These are phyloP conservation scores for Drosophila simulans DNA, from an alignment of 1,140 invertebrate species.

Conservation along the genomic window DNA sequence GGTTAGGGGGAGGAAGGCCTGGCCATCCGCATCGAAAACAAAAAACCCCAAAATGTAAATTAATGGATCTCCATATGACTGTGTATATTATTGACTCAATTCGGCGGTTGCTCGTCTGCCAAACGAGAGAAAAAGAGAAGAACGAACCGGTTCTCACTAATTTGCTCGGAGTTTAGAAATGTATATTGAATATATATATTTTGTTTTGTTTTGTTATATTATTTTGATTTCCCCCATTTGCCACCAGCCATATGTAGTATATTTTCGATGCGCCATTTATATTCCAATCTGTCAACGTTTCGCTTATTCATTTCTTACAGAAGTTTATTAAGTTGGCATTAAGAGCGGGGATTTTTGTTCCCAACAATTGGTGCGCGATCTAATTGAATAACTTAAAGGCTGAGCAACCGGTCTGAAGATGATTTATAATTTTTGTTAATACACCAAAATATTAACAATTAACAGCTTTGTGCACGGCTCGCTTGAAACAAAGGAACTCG, in stretches of 20 bases:
- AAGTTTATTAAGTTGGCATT: constrained; percentile 21
- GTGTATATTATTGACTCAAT: constrained; percentile 34
- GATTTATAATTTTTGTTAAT: constrained; percentile 6
- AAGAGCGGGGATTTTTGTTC: constrained; percentile 32
- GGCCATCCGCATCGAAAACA: constrained; percentile 43
- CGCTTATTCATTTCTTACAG: constrained; percentile 35
- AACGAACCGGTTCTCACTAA: constrained; percentile 69
- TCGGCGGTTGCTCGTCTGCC: constrained; percentile 18
- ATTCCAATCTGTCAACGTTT: constrained; percentile 45
- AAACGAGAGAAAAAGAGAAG: constrained; percentile 14
- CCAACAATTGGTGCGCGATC: constrained; percentile 31
- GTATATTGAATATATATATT: constrained; percentile 47
- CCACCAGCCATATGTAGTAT: constrained; percentile 19
- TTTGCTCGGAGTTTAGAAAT: constrained; percentile 44
- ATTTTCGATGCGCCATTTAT: constrained; percentile 70
- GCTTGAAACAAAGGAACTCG: constrained; percentile 24
- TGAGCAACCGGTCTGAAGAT: constrained; percentile 35
- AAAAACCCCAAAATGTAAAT: constrained; percentile 75
- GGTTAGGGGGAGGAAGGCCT: neutral
- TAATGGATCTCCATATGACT: constrained; percentile 67
- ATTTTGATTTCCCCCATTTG: constrained; percentile 13
- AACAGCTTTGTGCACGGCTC: constrained; percentile 31
- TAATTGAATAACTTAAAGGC: constrained; percentile 41
- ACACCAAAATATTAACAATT: constrained; percentile 31
- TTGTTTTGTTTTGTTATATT: constrained; percentile 20